Evolutionary conservation across 2,113 vertebrate species (phyloP).

Genomic region (Tichodroma muraria): DNA sequence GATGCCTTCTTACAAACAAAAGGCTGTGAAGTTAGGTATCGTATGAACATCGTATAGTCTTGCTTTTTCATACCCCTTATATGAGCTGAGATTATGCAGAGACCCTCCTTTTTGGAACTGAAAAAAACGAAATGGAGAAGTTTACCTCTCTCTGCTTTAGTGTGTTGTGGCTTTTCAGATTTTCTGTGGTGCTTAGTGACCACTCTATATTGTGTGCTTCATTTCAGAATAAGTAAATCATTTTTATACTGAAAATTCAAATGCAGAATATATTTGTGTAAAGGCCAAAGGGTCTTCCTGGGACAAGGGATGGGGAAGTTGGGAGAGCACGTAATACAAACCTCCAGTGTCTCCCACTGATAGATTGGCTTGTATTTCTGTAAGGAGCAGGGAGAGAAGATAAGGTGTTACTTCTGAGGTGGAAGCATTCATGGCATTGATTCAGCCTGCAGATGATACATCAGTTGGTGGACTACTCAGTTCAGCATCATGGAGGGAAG

Average conservation of each 20-base stretch:
- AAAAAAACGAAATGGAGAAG: background rate
- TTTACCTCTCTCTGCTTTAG: background rate
- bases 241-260: background rate
- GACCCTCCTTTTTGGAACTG: background rate
- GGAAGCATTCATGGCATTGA: background rate
- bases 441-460: background rate
- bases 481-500: background rate
- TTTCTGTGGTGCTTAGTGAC: background rate
- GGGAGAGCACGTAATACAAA: background rate
- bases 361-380: background rate
- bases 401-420: background rate
- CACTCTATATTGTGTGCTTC: background rate
- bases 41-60: background rate
- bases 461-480: background rate
- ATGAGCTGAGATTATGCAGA: background rate
- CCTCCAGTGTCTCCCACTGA: background rate
- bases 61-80: background rate
- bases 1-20: background rate
- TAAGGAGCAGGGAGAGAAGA: accelerated
- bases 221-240: background rate
- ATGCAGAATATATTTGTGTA: background rate
- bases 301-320: accelerated
- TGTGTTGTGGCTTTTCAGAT: background rate
- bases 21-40: background rate
- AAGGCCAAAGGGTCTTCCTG: background rate